Base-by-base conservation (phyloP, 2,888 invertebrate genomes). In the Drosophila seclusa region DNA sequence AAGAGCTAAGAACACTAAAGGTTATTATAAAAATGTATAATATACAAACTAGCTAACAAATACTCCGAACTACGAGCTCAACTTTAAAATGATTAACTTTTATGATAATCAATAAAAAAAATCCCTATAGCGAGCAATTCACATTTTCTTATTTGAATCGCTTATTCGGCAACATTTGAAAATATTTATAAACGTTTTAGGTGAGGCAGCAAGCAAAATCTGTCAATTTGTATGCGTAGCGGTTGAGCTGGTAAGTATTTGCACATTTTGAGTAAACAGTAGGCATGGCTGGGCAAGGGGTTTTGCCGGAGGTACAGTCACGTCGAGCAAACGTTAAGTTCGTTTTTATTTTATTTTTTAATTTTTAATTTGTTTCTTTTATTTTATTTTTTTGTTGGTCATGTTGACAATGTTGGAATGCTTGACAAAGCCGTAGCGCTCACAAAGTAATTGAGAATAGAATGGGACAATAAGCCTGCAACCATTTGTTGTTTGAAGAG, bases 211-310 rank as follows among this genome's bases (percentile, higher is more conserved):
- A 29, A 34, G 55, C 31, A 42, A 64, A 62, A 62, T 53, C 45
- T 54, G 53, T 53, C 60, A 67, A 83, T 84, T 86, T 83, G 82
- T 82, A 84, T 84, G 83, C 83, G 68, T 31, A 70, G 16, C 82
- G 68, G 64, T 55, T 64, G 38, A 42, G 21, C 73, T 52, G 54
- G 66, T 68, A 81, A 76, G 54, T 79, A 65, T 81, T 81, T 78
- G 78, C 72, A 77, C 57, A 71, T 68, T 80, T 68, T 63, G 55
- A 73, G 16, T 52, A 52, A 73, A 83, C 81, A 80, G 78, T 65
- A 80, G 82, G 64, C 59, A 52, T 13, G 29, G 29, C 53, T 52
- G 49, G 16, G 31, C 24, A 8, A 67, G 58, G 72, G 36, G 63
- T 59, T 38, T 54, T 50, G 62, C 18, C 49, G 24, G 36, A 24